A percentile compares a stretch with the other conserved stretches of the same genome.
Conservation (phyloP, 2,113 vertebrate species). For the Burhinus oedicnemus region DNA sequence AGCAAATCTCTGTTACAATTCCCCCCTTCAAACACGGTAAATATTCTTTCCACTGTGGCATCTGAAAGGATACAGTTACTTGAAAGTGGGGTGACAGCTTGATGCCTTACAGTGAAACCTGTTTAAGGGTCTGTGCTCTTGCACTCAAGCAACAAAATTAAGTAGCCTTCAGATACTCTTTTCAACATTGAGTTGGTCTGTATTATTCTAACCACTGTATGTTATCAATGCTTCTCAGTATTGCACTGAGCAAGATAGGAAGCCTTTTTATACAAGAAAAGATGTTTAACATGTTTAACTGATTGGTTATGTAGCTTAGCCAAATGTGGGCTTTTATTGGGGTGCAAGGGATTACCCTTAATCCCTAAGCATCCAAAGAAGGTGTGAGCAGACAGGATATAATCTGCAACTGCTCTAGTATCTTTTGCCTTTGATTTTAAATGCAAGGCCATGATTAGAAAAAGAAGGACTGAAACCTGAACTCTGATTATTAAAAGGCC, state of each 20-base stretch:
- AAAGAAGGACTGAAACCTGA: neutral
- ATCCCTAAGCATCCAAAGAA: neutral
- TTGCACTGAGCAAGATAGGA: neutral
- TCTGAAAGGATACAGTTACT: neutral
- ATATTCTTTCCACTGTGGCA: neutral
- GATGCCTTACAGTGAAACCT: neutral
- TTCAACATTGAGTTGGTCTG: neutral
- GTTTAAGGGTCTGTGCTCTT: neutral
- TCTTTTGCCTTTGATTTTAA: neutral
- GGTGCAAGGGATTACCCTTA: neutral
- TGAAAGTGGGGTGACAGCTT: neutral
- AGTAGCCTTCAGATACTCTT: neutral
- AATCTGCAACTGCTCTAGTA: neutral
- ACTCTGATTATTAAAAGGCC: neutral
- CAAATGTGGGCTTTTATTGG: neutral
- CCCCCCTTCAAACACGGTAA: neutral
- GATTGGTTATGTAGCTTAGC: neutral
- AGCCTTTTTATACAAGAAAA: neutral
- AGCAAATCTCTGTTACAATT: neutral
- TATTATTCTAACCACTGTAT: neutral
- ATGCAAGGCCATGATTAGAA: neutral
- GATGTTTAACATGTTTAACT: neutral
- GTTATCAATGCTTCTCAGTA: neutral
- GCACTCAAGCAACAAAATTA: neutral
- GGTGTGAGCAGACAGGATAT: neutral